phyloP scores from a whole-genome alignment of 2,888 invertebrate species.

The Nebria brevicollis region DNA sequence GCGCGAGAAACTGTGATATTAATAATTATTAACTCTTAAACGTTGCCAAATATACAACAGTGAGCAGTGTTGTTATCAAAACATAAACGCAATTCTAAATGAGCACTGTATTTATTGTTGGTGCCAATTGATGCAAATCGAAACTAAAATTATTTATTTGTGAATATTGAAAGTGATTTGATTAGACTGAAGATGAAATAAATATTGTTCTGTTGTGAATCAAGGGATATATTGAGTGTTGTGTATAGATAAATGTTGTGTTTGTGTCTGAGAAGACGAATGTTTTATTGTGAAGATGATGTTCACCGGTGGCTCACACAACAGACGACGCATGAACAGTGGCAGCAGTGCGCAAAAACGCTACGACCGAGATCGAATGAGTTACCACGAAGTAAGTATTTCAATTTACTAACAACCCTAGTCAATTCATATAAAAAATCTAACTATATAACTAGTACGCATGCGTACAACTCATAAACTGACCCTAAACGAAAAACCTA shows the following conservation, averaged over 20 bases:
- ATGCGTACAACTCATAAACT: too few relatives aligned
- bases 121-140: not conserved
- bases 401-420: not conserved
- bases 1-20: not conserved
- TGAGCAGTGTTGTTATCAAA: not conserved
- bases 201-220: not conserved
- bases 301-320: constrained; percentile 75
- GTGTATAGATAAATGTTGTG: constrained; percentile 28
- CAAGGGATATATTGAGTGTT: not conserved
- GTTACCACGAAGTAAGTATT: constrained; percentile 49
- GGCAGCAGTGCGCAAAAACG: constrained; percentile 58
- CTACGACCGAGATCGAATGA: constrained; percentile 54
- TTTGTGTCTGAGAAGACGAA: constrained; percentile 26
- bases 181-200: not conserved
- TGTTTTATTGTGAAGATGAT: constrained; percentile 67
- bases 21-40: not conserved
- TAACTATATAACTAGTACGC: not conserved
- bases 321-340: constrained; percentile 66
- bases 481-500: too few relatives aligned
- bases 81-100: not conserved
- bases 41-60: not conserved
- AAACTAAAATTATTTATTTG: too few relatives aligned
- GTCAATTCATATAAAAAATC: not conserved
- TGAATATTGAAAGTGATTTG: not conserved
- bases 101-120: not conserved